These are phyloP conservation scores for Drosophila athabasca DNA, from an alignment of 1,140 invertebrate genomes.

Conservation along the genomic window DNA sequence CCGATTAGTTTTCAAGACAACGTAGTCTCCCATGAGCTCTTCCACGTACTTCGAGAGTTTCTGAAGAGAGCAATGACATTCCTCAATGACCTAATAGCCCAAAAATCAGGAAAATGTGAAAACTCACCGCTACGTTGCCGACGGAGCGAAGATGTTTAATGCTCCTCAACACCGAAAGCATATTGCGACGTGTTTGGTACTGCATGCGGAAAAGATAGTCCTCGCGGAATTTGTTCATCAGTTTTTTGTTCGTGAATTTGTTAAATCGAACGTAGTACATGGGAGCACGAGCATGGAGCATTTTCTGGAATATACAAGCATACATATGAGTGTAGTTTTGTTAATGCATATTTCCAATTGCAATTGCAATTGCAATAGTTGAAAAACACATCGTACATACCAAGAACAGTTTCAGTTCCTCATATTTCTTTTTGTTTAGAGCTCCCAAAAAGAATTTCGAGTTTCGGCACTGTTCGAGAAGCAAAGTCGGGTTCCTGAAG, in stretches of 20 bases:
- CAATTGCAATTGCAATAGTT: neutral
- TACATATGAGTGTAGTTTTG: no score
- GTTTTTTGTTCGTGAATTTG: conserved; percentile 53
- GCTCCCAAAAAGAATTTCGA: conserved; percentile 37
- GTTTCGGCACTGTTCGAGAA: conserved; percentile 58
- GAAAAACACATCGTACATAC: conserved; percentile 7
- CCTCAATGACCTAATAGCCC: neutral
- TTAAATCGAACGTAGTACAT: conserved; percentile 60
- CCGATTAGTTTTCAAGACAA: conserved; percentile 67
- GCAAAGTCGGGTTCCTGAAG: conserved; percentile 52
- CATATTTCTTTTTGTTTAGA: conserved; percentile 51
- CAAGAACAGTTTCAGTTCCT: conserved; percentile 49
- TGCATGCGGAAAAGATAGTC: conserved; percentile 62
- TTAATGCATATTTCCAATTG: neutral
- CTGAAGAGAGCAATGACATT: conserved; percentile 16
- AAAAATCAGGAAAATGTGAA: neutral
- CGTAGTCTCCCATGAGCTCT: conserved; percentile 76
- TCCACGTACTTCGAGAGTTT: conserved; percentile 63
- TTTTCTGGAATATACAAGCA: conserved; percentile 67
- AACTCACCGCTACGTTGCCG: conserved; percentile 59
- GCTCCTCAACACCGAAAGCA: conserved; percentile 53
- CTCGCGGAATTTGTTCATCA: conserved; percentile 53
- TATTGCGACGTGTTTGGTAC: conserved; percentile 74
- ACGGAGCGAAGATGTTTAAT: conserved; percentile 48
- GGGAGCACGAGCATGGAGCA: conserved; percentile 71